Evolutionary conservation across 2,797 vertebrate genomes (phyloP), one percentile per base, ranked within the genome.

Genomic region (Intellagama lesueurii): DNA sequence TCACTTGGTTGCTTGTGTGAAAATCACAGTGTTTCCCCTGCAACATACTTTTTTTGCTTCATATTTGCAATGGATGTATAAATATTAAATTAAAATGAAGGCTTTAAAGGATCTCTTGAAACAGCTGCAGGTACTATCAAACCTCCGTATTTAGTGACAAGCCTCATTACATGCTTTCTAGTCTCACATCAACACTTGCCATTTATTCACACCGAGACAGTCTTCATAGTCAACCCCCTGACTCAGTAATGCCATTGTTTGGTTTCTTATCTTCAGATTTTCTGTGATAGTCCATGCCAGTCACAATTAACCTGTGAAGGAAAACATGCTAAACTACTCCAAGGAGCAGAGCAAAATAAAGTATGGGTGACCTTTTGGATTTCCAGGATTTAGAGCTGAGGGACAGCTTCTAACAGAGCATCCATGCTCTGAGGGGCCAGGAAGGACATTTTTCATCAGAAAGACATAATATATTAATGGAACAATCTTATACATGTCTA

Each of bases 21-120:
- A 96, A 95, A 96, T 97, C 97, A 97, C 96, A 97, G 96, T 97
- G 96, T 97, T 97, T 96, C 95, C 94, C 94, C 91, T 96, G 94
- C 92, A 96, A 97, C 88, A 95, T 89, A 92, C 92, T 69, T 9
- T 89, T 95, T 96, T 96, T 95, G 85, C 95, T 96, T 96, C 85
- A 9, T 91, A 72, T 95, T 96, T 95, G 56, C 94, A 92, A 96
- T 91, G 87, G 95, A 94, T 92, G 92, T 93, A 96, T 93, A 86
- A 85, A 69, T 92, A 69, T 69, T 69, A 19, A 77, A 88, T 68
- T 73, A 88, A 89, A 95, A 94, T 90, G 92, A 94, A 95, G 91
- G 90, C 91, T 94, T 84, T 93, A 44, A 92, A 95, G 93, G 95
- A 95, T 81, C 88, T 91, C 86, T 95, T 94, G 91, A 93, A 88